Percentiles rank a stretch among this genome's conserved stretches.
Evolutionary conservation across 2,113 vertebrate genomes (phyloP).

Genomic region (Rhinolophus sinicus): DNA sequence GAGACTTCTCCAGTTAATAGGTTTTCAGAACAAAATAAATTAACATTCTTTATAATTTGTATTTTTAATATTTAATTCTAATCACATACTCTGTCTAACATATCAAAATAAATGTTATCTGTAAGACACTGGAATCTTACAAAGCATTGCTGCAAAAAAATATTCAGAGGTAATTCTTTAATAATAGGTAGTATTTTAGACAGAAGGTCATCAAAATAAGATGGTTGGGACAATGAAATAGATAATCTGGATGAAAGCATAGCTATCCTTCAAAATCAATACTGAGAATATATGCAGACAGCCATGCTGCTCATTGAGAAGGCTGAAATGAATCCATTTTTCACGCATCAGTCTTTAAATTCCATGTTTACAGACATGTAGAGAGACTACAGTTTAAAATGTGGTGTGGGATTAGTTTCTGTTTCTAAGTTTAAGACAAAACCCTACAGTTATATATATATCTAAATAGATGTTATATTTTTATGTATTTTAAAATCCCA

Average conservation of each 20-base stretch:
- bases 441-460: not conserved
- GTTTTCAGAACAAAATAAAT: conserved; percentile 61
- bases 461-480: not conserved
- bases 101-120: conserved; percentile 39
- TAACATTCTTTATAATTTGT: conserved; percentile 61
- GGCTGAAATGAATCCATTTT: not conserved
- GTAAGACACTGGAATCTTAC: not conserved
- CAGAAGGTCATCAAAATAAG: conserved; percentile 51
- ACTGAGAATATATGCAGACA: not conserved
- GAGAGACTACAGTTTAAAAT: not conserved
- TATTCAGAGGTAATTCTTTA: conserved; percentile 45
- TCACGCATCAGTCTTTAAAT: not conserved
- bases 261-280: not conserved
- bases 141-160: not conserved
- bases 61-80: conserved; percentile 58
- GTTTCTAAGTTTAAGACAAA: not conserved
- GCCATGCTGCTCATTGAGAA: not conserved
- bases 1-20: conserved; percentile 59
- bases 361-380: not conserved
- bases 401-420: not conserved
- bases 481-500: conserved; percentile 41
- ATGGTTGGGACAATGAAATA: conserved; percentile 12
- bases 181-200: conserved; percentile 3
- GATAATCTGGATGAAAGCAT: not conserved
- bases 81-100: conserved; percentile 41